phyloP scores from a whole-genome alignment of 2,888 invertebrate genomes.

The Amorpha juglandis region DNA sequence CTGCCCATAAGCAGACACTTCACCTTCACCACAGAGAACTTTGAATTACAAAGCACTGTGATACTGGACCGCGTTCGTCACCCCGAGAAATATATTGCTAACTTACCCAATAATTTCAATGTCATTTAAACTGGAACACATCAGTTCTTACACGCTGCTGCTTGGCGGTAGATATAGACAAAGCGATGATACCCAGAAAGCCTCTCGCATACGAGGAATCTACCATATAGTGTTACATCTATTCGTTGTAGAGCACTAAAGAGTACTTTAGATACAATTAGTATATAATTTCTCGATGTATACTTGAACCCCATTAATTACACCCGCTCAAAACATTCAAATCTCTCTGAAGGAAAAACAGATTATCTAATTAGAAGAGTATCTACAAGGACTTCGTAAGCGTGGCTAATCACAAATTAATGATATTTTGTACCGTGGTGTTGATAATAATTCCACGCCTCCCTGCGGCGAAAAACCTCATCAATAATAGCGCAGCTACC shows the following conservation, averaged over 20 bases:
- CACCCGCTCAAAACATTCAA: slow-evolving; percentile 58
- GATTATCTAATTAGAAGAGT: slow-evolving; percentile 80
- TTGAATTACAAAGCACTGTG: too few species aligned
- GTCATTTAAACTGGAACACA: too few species aligned
- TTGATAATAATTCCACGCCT: slow-evolving; percentile 76
- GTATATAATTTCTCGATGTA: background rate
- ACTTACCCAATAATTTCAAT: background rate
- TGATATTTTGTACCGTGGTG: slow-evolving; percentile 79
- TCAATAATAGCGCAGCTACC: slow-evolving; percentile 80
- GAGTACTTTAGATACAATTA: background rate
- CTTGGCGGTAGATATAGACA: too few species aligned
- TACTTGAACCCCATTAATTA: slow-evolving; percentile 51
- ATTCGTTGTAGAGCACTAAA: too few species aligned
- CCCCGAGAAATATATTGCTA: background rate
- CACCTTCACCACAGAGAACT: too few species aligned
- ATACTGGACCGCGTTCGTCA: too few species aligned
- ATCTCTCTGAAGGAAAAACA: slow-evolving; percentile 67
- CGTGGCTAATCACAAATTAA: slow-evolving; percentile 83
- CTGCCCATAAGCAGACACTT: too few species aligned
- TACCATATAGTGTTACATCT: too few species aligned
- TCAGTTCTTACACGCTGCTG: too few species aligned
- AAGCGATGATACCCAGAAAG: too few species aligned
- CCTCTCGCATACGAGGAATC: too few species aligned
- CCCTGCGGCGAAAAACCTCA: slow-evolving; percentile 83
- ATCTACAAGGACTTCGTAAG: slow-evolving; percentile 67